Percentiles rank a stretch among this genome's conserved stretches.
These are phyloP conservation scores for Chrysemys picta DNA, from an alignment of 2,113 vertebrate species.

Conservation along the genomic window DNA sequence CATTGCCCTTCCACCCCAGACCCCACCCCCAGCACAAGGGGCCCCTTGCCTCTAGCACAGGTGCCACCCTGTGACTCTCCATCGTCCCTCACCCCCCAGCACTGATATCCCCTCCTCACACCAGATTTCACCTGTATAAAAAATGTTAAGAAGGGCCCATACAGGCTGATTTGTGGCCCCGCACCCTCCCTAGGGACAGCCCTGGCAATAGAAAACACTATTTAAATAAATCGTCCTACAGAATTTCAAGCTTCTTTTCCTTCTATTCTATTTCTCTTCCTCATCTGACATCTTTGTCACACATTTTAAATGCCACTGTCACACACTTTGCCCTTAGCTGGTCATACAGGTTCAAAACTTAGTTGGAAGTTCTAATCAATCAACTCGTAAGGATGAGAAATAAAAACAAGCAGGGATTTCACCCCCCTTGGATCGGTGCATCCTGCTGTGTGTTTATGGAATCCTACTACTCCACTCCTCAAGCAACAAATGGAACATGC, in stretches of 20 bases:
- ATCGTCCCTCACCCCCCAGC: too few species aligned
- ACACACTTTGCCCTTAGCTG: fast-evolving
- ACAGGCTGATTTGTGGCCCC: too few species aligned
- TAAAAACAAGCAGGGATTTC: not conserved
- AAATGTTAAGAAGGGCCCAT: too few species aligned
- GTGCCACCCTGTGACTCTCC: too few species aligned
- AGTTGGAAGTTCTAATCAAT: constrained; percentile 15
- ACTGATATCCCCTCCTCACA: too few species aligned
- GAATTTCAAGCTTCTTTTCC: not conserved
- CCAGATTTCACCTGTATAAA: too few species aligned
- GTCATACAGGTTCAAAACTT: not conserved
- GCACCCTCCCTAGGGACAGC: too few species aligned
- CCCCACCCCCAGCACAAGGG: too few species aligned
- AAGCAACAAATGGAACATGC: constrained; percentile 2
- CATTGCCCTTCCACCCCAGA: too few species aligned
- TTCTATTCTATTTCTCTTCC: not conserved
- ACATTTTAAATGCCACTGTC: not conserved
- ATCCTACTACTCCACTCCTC: not conserved
- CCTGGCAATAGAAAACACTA: not conserved
- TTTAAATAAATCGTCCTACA: not conserved
- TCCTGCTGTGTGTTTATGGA: not conserved
- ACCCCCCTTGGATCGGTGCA: fast-evolving
- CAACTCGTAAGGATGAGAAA: not conserved
- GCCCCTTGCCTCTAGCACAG: too few species aligned
- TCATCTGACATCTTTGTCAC: not conserved